A percentile compares a stretch with the other conserved stretches of the same genome.
These are phyloP conservation scores for Itoplectis maculator DNA, from an alignment of 2,888 invertebrate species.

Conservation along the genomic window DNA sequence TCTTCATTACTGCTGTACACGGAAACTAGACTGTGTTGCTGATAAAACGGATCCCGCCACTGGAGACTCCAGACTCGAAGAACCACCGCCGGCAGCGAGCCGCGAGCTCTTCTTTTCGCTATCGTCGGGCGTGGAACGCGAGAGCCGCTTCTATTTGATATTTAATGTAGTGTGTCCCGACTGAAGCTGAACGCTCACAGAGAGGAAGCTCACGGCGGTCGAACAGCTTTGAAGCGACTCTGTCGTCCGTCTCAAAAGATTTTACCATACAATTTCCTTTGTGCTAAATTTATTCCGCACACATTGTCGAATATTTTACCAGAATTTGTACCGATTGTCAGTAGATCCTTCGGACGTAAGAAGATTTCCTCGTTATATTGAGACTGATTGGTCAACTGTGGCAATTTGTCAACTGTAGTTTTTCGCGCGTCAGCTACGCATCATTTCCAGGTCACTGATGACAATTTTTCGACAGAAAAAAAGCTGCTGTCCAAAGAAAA, in stretches of 20 bases:
- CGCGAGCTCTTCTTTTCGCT: constrained; percentile 24
- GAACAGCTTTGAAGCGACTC: not conserved
- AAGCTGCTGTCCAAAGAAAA: constrained; percentile 2
- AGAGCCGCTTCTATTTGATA: constrained; percentile 14
- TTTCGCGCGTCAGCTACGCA: not conserved
- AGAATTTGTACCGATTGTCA: not conserved
- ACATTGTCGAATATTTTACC: not conserved
- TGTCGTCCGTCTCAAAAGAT: not conserved
- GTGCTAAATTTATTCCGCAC: not conserved
- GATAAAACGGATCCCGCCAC: constrained; percentile 74
- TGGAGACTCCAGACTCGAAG: constrained; percentile 64
- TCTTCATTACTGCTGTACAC: constrained; percentile 71
- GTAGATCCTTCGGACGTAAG: not conserved
- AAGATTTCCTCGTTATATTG: not conserved
- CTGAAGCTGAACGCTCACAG: not conserved
- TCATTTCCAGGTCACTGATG: not conserved
- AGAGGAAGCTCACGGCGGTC: not conserved
- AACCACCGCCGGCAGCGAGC: not conserved
- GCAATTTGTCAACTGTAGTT: too few species aligned
- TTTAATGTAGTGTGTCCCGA: constrained; percentile 29
- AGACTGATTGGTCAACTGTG: too few species aligned
- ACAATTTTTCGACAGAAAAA: constrained; percentile 24
- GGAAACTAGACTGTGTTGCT: constrained; percentile 74
- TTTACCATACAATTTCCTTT: not conserved
- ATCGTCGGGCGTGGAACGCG: constrained; percentile 30